Evolutionary conservation across 2,888 invertebrate genomes (phyloP).

Genomic region (Stratiomys singularior): DNA sequence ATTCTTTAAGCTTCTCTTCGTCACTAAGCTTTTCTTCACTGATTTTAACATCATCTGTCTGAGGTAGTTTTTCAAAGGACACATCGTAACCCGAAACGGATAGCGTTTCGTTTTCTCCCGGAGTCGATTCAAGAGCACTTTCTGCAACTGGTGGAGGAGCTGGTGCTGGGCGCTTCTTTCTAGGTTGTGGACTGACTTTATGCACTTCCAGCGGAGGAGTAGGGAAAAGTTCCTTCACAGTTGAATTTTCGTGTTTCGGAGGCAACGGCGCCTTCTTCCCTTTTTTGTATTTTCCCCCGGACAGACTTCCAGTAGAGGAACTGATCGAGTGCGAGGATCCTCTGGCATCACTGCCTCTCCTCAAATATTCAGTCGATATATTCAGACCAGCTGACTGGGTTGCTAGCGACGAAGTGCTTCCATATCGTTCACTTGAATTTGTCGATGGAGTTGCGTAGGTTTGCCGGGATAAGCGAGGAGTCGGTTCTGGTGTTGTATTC

Average conservation of each 20-base stretch:
- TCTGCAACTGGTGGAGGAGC: constrained; percentile 67
- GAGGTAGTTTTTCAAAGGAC: background rate
- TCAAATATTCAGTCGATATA: constrained; percentile 52
- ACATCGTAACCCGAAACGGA: background rate
- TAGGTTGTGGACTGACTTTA: constrained; percentile 63
- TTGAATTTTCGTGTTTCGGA: constrained; percentile 56
- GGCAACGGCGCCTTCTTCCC: constrained; percentile 60
- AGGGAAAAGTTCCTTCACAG: constrained; percentile 48
- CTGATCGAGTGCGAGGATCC: constrained; percentile 59
- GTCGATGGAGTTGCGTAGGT: constrained; percentile 57
- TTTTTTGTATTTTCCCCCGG: constrained; percentile 53
- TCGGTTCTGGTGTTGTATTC: constrained; percentile 60
- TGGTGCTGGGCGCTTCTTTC: constrained; percentile 76
- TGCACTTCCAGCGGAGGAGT: constrained; percentile 51
- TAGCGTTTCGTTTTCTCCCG: background rate
- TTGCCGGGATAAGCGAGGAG: constrained; percentile 53
- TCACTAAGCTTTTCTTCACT: constrained; percentile 59
- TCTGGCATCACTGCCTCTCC: constrained; percentile 57
- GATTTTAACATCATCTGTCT: constrained; percentile 50
- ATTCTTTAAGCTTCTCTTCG: constrained; percentile 22
- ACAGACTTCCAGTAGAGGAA: constrained; percentile 57
- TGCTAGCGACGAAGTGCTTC: constrained; percentile 58
- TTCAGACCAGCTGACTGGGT: constrained; percentile 51
- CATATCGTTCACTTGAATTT: constrained; percentile 57
- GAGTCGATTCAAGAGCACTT: background rate